Evolutionary conservation across 1,140 invertebrate genomes (phyloP).

Genomic region (Fopius arisanus): DNA sequence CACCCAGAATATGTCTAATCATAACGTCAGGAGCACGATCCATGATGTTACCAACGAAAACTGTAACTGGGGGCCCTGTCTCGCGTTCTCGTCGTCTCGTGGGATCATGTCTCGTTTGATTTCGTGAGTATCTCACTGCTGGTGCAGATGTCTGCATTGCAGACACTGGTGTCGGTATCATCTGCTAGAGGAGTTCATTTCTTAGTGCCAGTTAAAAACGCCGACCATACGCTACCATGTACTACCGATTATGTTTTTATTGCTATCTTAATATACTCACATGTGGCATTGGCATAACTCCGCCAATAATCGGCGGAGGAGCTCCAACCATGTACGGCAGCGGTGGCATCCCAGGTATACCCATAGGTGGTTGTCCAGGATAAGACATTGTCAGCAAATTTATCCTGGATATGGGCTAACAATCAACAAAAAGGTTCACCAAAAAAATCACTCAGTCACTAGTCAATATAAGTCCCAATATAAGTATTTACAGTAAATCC

Average conservation of each 20-base stretch:
- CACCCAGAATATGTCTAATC: conserved; percentile 89
- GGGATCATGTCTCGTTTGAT: conserved; percentile 53
- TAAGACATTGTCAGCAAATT: conserved; percentile 54
- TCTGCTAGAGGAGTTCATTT: conserved; percentile 48
- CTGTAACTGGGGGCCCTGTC: conserved; percentile 88
- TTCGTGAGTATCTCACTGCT: conserved; percentile 58
- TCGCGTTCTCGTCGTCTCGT: conserved; percentile 58
- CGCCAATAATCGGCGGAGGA: conserved; percentile 61
- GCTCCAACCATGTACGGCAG: conserved; percentile 64
- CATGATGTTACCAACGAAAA: conserved; percentile 98
- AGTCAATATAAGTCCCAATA: not conserved
- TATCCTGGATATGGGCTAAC: not conserved
- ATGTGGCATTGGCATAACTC: conserved; percentile 64
- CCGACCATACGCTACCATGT: no score
- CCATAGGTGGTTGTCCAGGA: conserved; percentile 62
- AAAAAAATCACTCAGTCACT: not conserved
- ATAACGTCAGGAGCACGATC: conserved; percentile 94
- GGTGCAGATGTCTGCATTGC: conserved; percentile 64
- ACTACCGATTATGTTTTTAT: not conserved
- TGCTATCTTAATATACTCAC: conserved; percentile 47
- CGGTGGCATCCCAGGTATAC: conserved; percentile 63
- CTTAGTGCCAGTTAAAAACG: no score
- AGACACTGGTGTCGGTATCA: conserved; percentile 63
- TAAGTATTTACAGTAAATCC: not conserved
- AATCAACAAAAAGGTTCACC: not conserved